Evolutionary conservation across 2,797 vertebrate species (phyloP).

Genomic region (Labroides dimidiatus): DNA sequence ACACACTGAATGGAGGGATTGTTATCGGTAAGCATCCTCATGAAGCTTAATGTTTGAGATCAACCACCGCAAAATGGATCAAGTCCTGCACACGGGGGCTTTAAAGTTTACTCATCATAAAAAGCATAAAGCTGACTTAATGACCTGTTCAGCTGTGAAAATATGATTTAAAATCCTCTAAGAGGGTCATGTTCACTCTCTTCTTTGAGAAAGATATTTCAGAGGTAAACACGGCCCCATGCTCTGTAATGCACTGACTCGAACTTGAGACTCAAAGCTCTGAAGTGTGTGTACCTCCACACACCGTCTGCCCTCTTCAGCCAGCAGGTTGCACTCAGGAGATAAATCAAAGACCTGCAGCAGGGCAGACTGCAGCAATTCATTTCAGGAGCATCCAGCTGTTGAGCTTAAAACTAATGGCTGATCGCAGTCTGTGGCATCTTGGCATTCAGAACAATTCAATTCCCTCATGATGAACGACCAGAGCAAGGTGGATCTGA

Average conservation of each 20-base stretch:
- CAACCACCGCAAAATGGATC: not conserved
- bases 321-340: conserved; percentile 59
- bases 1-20: too few species aligned
- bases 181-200: not conserved
- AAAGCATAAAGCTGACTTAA: not conserved
- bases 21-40: too few species aligned
- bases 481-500: conserved; percentile 63
- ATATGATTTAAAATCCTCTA: not conserved
- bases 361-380: conserved; percentile 66
- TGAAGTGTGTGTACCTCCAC: conserved; percentile 47
- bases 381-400: conserved; percentile 75
- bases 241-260: conserved; percentile 9
- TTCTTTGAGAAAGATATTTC: conserved; percentile 6
- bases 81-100: not conserved
- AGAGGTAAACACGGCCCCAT: conserved; percentile 4
- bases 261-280: conserved; percentile 40
- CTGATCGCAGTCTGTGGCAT: conserved; percentile 74
- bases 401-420: conserved; percentile 74
- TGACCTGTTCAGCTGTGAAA: not conserved
- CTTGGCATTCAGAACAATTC: conserved; percentile 81
- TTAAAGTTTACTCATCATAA: conserved; percentile 4
- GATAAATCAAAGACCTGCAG: conserved; percentile 78
- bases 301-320: conserved; percentile 67
- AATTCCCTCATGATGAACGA: conserved; percentile 82
- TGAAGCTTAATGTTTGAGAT: not conserved